Percentiles rank a stretch among this genome's conserved stretches.
These are phyloP conservation scores for Eremophila alpestris DNA, from an alignment of 2,797 vertebrate species.

Conservation along the genomic window DNA sequence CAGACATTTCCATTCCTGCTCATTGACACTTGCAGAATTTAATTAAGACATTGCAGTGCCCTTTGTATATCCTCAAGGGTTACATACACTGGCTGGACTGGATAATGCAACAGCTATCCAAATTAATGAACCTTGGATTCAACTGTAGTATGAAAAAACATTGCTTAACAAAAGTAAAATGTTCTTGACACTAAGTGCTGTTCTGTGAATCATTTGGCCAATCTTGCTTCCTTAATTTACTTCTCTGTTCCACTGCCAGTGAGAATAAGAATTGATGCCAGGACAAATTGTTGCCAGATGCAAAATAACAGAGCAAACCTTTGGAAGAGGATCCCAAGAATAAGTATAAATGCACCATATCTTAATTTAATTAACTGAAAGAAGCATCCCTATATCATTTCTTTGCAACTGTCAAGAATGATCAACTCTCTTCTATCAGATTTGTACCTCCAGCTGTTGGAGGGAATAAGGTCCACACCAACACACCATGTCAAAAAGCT, in stretches of 20 bases:
- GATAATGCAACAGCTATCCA: neutral
- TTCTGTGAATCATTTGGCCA: constrained; percentile 55
- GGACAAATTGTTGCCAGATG: constrained; percentile 42
- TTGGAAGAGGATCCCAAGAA: constrained; percentile 8
- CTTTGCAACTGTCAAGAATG: neutral
- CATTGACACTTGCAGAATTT: constrained; percentile 17
- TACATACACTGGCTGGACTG: neutral
- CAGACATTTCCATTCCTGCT: constrained; percentile 31
- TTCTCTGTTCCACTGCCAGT: constrained; percentile 51
- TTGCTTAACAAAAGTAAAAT: constrained; percentile 61
- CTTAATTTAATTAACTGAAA: neutral
- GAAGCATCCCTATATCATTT: neutral
- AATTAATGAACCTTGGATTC: constrained; percentile 33
- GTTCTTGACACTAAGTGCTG: constrained; percentile 52
- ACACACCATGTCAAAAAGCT: neutral
- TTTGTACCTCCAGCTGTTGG: neutral
- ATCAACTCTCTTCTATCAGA: neutral
- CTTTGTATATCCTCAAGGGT: constrained; percentile 6
- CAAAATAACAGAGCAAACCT: constrained; percentile 12
- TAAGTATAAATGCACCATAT: neutral
- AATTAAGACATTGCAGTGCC: constrained; percentile 11
- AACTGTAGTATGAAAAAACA: neutral
- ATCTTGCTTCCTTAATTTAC: constrained; percentile 39
- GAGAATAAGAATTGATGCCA: constrained; percentile 45
- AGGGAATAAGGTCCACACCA: neutral